Evolutionary conservation across 2,888 invertebrate species (phyloP).

Genomic region (Mimachlamys varia): DNA sequence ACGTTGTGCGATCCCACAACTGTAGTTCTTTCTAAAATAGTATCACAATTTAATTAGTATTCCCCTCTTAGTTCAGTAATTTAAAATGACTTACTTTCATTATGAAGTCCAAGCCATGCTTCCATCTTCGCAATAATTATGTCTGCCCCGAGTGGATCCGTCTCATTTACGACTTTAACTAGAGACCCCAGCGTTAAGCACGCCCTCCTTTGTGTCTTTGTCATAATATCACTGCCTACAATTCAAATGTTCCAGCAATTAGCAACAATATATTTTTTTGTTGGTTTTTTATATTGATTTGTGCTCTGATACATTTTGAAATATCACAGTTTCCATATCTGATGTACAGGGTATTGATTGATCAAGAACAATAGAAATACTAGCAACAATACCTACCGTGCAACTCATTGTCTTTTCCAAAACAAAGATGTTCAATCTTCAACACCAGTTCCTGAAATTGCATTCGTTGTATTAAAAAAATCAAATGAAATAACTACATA

Average conservation of each 20-base stretch:
- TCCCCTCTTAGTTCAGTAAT: too few species aligned
- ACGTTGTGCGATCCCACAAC: too few species aligned
- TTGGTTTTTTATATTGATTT: too few species aligned
- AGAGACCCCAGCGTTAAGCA: constrained; percentile 65
- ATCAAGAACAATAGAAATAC: too few species aligned
- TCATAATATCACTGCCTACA: constrained; percentile 53
- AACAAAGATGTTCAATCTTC: constrained; percentile 49
- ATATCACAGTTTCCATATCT: too few species aligned
- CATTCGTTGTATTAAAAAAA: too few species aligned
- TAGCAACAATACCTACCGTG: constrained; percentile 28
- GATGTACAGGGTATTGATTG: too few species aligned
- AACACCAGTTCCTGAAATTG: constrained; percentile 47
- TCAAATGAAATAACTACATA: too few species aligned
- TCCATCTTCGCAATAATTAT: constrained; percentile 60
- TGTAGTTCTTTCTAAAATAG: too few species aligned
- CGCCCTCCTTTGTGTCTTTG: constrained; percentile 60
- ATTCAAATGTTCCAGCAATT: neutral
- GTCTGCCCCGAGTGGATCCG: constrained; percentile 54
- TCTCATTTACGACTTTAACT: constrained; percentile 58
- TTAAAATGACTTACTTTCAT: constrained; percentile 47
- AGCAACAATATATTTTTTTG: too few species aligned
- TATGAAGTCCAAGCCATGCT: constrained; percentile 56
- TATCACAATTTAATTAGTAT: too few species aligned
- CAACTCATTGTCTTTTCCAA: constrained; percentile 44
- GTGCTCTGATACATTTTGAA: too few species aligned